These are phyloP conservation scores for Ametastegia equiseti DNA, from an alignment of 2,888 invertebrate genomes.

Conservation along the genomic window DNA sequence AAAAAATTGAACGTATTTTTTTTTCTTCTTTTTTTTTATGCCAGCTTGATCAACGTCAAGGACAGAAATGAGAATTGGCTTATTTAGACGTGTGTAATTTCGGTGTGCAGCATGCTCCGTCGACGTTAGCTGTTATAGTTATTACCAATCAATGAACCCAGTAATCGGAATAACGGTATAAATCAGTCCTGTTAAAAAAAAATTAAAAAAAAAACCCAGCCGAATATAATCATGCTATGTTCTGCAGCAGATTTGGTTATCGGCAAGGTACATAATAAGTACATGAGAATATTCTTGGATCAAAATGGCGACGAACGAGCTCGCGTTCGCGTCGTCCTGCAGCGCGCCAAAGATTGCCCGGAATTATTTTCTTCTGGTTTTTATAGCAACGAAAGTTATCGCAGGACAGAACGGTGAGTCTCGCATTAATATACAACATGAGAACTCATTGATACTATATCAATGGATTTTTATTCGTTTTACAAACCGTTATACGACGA, in stretches of 20 bases:
- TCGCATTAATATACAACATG: background rate
- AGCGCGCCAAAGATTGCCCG: constrained; percentile 47
- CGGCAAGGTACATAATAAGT: constrained; percentile 58
- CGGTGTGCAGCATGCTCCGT: background rate
- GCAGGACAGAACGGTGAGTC: background rate
- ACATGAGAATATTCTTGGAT: constrained; percentile 57
- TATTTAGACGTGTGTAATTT: too few relatives aligned
- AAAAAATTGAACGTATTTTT: background rate
- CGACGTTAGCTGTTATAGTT: background rate
- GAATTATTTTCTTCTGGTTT: background rate
- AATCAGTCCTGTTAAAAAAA: constrained; percentile 54
- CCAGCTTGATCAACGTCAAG: background rate
- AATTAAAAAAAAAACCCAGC: too few relatives aligned
- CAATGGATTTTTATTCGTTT: background rate
- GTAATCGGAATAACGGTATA: constrained; percentile 52
- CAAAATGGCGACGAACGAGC: constrained; percentile 59
- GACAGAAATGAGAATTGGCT: background rate
- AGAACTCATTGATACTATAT: background rate
- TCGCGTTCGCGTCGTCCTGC: constrained; percentile 44
- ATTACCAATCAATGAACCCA: background rate
- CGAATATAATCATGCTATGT: too few relatives aligned
- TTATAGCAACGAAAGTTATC: background rate
- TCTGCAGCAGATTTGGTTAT: constrained; percentile 47
- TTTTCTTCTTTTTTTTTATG: too few relatives aligned
- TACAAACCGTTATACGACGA: background rate